Evolutionary conservation across 2,888 invertebrate species (phyloP), one percentile per base, ranked within the genome.

Genomic region (Azorinus chamasolen): DNA sequence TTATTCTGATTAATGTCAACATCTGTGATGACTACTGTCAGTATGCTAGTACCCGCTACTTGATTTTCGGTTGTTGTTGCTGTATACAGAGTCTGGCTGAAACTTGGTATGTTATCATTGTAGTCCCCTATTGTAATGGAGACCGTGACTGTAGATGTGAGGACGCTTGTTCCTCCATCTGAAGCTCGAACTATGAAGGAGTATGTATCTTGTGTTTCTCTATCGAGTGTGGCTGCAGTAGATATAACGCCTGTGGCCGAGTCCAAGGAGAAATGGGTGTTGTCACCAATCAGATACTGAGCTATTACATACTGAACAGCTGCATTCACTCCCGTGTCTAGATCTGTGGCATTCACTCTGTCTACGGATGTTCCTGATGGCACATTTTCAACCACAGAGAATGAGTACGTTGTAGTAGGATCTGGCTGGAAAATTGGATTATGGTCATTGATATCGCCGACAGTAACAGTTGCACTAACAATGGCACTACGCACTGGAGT

Each of bases 81-180:
- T 1, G 71, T 69, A 62, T 87, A 88, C 18, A 72, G 70, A 1
- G 70, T 45, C 14, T 66, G 59, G 16, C 58, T 65, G 61, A 89
- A 90, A 27, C 75, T 58, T 6, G 91, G 91, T 16, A 62, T 62
- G 65, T 91, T 89, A 79, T 91, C 90, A 66, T 91, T 90, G 16
- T 80, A 70, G 63, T 91, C 90, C 6, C 39, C 70, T 48, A 91
- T 72, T 6, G 70, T 84, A 32, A 91, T 83, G n/a, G 80, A 82
- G 12, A 88, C 87, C 37, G 83, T 80, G 14, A 70, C 76, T 20
- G 84, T 83, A 14, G 86, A 72, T 10, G 83, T 79, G 6, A 82
- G 68, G 16, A 78, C 63, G 0, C 86, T 85, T 4, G 65, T 58
- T 3, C 90, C 89, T 27, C 78, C 74, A 69, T 91, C 91, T 14